These are phyloP conservation scores for Rhadinocentrus ornatus DNA, from an alignment of 2,797 vertebrate species.

Conservation along the genomic window DNA sequence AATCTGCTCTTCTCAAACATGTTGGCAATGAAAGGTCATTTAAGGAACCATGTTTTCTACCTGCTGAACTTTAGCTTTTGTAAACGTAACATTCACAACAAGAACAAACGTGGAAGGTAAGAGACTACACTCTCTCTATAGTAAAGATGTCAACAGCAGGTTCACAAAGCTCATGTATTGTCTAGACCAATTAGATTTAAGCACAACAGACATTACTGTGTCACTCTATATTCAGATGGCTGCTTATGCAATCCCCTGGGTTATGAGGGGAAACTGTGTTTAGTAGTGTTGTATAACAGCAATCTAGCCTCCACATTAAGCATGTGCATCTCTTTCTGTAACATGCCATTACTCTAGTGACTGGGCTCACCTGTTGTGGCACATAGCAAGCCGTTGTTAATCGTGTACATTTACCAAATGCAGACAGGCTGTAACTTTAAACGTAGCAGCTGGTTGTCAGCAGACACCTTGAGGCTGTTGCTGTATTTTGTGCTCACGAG, in stretches of 20 bases:
- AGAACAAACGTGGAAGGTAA: background rate
- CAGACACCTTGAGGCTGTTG: slow-evolving; percentile 61
- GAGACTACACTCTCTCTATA: background rate
- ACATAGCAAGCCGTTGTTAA: slow-evolving; percentile 34
- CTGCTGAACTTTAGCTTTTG: too few species aligned
- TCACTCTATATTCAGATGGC: slow-evolving; percentile 64
- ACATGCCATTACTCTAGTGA: slow-evolving; percentile 44
- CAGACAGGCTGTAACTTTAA: slow-evolving; percentile 64
- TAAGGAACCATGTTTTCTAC: too few species aligned
- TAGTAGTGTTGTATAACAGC: slow-evolving; percentile 61
- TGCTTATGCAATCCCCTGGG: slow-evolving; percentile 62
- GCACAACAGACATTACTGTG: slow-evolving; percentile 48
- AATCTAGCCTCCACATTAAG: slow-evolving; percentile 40
- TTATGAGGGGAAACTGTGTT: slow-evolving; percentile 32
- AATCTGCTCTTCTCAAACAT: too few species aligned
- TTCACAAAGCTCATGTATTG: slow-evolving; percentile 28
- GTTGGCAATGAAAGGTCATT: too few species aligned
- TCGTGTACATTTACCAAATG: slow-evolving; percentile 35
- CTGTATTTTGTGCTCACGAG: slow-evolving; percentile 14
- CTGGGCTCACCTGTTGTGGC: slow-evolving; percentile 41
- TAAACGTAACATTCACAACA: too few species aligned
- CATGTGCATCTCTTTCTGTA: slow-evolving; percentile 48
- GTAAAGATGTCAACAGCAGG: slow-evolving; percentile 29
- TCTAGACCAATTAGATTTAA: slow-evolving; percentile 47
- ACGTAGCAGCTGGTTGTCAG: slow-evolving; percentile 67